Conservation (phyloP, 2,113 vertebrate genomes). For the Barnardius zonarius region DNA sequence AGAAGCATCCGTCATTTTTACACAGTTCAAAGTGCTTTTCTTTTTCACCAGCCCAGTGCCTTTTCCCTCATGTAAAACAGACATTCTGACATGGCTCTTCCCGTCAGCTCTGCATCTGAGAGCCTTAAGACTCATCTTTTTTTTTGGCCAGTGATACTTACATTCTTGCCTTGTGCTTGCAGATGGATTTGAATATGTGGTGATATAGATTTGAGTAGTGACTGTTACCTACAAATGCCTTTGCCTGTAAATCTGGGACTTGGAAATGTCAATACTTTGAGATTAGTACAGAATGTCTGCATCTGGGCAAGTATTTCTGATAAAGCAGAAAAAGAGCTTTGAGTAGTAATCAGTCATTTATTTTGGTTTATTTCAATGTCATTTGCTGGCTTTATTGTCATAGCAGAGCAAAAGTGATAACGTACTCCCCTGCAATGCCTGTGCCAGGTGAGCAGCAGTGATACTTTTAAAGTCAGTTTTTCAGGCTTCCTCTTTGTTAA, state of each 20-base stretch:
- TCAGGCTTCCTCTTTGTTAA: not conserved
- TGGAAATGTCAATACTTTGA: not conserved
- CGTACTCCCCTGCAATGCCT: not conserved
- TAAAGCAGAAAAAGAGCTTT: not conserved
- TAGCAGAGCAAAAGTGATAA: not conserved
- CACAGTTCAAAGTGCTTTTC: not conserved
- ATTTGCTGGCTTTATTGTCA: not conserved
- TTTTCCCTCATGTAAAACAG: not conserved
- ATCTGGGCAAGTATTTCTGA: not conserved
- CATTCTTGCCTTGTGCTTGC: not conserved
- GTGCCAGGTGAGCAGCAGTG: not conserved
- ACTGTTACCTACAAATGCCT: not conserved
- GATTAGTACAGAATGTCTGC: not conserved
- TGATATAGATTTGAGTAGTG: not conserved
- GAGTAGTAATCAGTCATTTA: not conserved
- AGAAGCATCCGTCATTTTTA: not conserved
- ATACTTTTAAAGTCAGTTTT: not conserved
- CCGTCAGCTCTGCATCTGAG: not conserved
- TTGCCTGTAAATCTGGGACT: not conserved
- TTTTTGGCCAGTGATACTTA: not conserved
- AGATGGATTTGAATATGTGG: not conserved
- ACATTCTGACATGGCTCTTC: not conserved
- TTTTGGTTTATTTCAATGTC: not conserved
- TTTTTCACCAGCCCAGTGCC: not conserved
- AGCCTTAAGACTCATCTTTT: not conserved